phyloP scores from a whole-genome alignment of 2,797 vertebrate species.

The Kryptolebias ocellatus region DNA sequence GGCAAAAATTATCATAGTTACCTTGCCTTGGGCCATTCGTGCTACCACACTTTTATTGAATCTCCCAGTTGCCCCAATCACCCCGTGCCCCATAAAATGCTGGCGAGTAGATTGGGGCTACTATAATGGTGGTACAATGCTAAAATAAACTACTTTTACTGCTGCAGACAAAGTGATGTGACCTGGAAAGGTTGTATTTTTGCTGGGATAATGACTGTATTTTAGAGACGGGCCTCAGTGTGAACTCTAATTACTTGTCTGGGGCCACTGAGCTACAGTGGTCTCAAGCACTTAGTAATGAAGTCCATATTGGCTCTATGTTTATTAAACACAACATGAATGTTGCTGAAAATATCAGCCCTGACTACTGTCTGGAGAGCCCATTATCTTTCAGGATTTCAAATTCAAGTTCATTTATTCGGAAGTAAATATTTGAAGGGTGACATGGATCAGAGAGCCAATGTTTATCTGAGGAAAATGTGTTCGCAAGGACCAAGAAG shows the following conservation, averaged over 20 bases:
- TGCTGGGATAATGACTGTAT: conserved; percentile 88
- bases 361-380: neutral
- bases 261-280: conserved; percentile 64
- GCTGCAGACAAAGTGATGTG: conserved; percentile 93
- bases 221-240: conserved; percentile 81
- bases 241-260: conserved; percentile 80
- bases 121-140: conserved; percentile 90
- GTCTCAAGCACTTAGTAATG: conserved; percentile 70
- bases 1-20: conserved; percentile 47
- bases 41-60: conserved; percentile 94
- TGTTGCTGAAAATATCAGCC: conserved; percentile 35
- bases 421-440: neutral
- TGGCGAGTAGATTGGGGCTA: conserved; percentile 92
- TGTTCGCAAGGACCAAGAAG: too few relatives aligned
- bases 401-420: conserved; percentile 1
- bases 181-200: conserved; percentile 97
- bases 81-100: conserved; percentile 94
- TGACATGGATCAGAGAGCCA: conserved; percentile 1
- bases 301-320: conserved; percentile 65
- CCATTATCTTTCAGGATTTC: neutral
- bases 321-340: conserved; percentile 58
- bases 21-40: conserved; percentile 79
- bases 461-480: too few relatives aligned
- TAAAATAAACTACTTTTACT: conserved; percentile 98
- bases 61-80: conserved; percentile 88